Percentiles rank a stretch among this genome's conserved stretches.
Evolutionary conservation across 2,797 vertebrate genomes (phyloP).

Genomic region (Salmo trutta): DNA sequence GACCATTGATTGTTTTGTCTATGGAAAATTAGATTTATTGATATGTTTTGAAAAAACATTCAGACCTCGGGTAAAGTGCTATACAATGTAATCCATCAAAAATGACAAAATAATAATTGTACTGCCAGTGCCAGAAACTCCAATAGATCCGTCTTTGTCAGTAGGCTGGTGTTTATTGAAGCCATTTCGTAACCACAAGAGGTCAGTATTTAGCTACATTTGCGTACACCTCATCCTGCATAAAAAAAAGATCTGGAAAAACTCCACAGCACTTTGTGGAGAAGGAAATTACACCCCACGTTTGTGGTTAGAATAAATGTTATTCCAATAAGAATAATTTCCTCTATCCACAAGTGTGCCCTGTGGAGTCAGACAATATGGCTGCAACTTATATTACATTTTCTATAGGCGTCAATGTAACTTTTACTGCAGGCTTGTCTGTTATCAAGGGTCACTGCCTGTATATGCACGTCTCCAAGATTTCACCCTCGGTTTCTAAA

Average conservation of each 20-base stretch:
- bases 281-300: not conserved
- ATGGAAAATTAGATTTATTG: not conserved
- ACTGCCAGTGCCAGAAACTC: not conserved
- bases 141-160: not conserved
- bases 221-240: not conserved
- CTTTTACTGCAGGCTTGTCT: not conserved
- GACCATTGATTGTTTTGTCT: not conserved
- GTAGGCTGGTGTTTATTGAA: not conserved
- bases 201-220: not conserved
- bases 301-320: constrained; percentile 3
- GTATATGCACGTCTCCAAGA: not conserved
- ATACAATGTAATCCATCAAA: not conserved
- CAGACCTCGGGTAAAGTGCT: not conserved
- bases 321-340: not conserved
- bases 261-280: not conserved
- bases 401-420: not conserved
- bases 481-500: not conserved
- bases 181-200: not conserved
- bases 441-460: not conserved
- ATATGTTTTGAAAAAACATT: not conserved
- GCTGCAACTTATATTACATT: not conserved
- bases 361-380: not conserved
- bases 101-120: not conserved
- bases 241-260: too few species aligned
- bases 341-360: not conserved